Evolutionary conservation across 2,113 vertebrate species (phyloP), one percentile per base, ranked within the genome.

Genomic region (Pachypanchax playfairii): DNA sequence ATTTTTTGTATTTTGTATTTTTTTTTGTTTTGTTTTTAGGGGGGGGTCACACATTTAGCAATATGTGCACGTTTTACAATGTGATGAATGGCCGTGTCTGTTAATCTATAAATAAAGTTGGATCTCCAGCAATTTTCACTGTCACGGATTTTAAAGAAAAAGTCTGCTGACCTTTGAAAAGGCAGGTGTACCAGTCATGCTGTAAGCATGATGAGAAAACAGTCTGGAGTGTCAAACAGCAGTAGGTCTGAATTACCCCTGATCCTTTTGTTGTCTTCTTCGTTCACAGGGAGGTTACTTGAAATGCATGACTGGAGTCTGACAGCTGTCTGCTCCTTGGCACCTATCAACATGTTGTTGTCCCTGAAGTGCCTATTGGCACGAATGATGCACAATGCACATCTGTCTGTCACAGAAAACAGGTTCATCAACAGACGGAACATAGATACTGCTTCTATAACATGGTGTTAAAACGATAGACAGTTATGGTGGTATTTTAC

Each of bases 331-430:
- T 80, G 50, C 52, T 81, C 67, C 36, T 41, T 65, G 67, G 73
- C 69, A 73, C 67, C 61, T 64, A 31, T 70, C 50, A 9, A 47
- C 65, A 56, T 29, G 60, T 44, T 64, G 49, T 59, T 75, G 56
- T 75, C 79, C 83, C 71, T 42, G 15, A 71, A 74, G 81, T 42
- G 42, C 53, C 64, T 52, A 47, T 17, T 64, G 80, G 70, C 75
- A 81, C 67, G 14, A 29, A 65, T 54, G 43, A 69, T 75, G 61
- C 50, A 28, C 42, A 56, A 44, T 47, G 28, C 85, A 77, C 86
- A 86, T 86, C 85, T 84, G 85, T 84, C 85, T 55, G 42, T 87
- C 76, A 77, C 55, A 55, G 56, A 79, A 70, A 70, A 70, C 54
- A 54, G 49, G 44, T 73, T 69, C 33, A 42, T 47, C 54, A 59